phyloP scores from a whole-genome alignment of 2,797 vertebrate species.

The Parotocinclus haroldoi region DNA sequence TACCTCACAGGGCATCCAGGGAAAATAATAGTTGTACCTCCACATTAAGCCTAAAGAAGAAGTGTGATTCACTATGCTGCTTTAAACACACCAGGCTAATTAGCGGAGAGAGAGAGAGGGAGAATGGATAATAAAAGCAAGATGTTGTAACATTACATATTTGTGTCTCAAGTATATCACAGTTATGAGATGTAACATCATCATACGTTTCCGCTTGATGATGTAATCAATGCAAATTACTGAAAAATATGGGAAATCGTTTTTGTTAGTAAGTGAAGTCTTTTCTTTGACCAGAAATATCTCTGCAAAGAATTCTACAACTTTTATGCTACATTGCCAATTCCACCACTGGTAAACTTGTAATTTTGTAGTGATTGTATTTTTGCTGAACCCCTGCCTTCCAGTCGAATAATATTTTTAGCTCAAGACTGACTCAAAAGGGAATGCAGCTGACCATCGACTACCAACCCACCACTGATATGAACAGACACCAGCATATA shows the following conservation, averaged over 20 bases:
- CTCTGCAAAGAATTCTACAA: too few species aligned
- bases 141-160: too few species aligned
- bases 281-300: too few species aligned
- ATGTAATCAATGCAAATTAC: too few species aligned
- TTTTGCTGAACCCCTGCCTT: slow-evolving; percentile 13
- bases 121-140: slow-evolving; percentile 14
- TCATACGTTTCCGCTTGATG: too few species aligned
- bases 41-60: slow-evolving; percentile 2
- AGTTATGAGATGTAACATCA: too few species aligned
- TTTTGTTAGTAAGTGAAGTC: too few species aligned
- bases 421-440: slow-evolving; percentile 9
- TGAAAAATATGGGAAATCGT: too few species aligned
- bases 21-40: slow-evolving; percentile 1
- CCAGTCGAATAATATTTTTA: slow-evolving; percentile 21
- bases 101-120: not conserved
- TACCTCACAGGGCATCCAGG: slow-evolving; percentile 12
- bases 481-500: slow-evolving; percentile 5
- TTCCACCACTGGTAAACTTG: slow-evolving; percentile 12
- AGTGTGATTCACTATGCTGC: too few species aligned
- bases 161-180: too few species aligned
- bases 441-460: slow-evolving; percentile 13
- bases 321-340: too few species aligned
- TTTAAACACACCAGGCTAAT: too few species aligned
- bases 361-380: slow-evolving; percentile 21
- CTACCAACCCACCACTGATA: not conserved